phyloP scores from a whole-genome alignment of 2,888 invertebrate genomes.

The Cabera pusaria region DNA sequence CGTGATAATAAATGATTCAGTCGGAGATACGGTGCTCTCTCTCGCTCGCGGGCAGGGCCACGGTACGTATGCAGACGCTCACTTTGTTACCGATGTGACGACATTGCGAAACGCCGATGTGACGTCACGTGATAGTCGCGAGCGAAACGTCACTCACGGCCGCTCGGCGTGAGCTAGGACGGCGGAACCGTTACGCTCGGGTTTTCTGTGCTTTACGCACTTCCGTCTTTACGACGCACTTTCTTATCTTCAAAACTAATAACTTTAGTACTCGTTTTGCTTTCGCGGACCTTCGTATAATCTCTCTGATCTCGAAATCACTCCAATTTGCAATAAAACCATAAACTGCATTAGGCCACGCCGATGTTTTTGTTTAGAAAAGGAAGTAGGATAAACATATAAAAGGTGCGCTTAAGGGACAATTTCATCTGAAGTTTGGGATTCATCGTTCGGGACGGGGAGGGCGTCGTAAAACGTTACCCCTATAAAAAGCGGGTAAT shows the following conservation, averaged over 20 bases:
- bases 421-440: slow-evolving; percentile 35
- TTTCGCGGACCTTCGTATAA: slow-evolving; percentile 14
- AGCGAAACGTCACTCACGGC: slow-evolving; percentile 28
- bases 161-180: slow-evolving; percentile 17
- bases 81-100: slow-evolving; percentile 35
- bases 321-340: slow-evolving; percentile 23
- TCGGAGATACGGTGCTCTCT: slow-evolving; percentile 24
- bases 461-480: slow-evolving; percentile 52
- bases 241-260: slow-evolving; percentile 4
- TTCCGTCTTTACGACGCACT: slow-evolving; percentile 17
- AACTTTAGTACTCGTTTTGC: slow-evolving; percentile 7
- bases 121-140: slow-evolving; percentile 32
- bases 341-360: slow-evolving; percentile 17
- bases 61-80: slow-evolving; percentile 19
- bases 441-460: slow-evolving; percentile 34
- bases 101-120: slow-evolving; percentile 26
- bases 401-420: slow-evolving; percentile 32
- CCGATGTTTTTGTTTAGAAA: slow-evolving; percentile 25
- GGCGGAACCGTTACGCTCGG: slow-evolving; percentile 20
- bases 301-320: slow-evolving; percentile 16
- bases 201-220: slow-evolving; percentile 11
- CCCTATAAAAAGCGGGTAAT: slow-evolving; percentile 60
- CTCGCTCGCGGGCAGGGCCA: slow-evolving; percentile 15
- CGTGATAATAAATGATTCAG: slow-evolving; percentile 52
- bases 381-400: slow-evolving; percentile 27